Base-by-base conservation (phyloP, 1,140 invertebrate genomes). In the Scaptomyza pallida region DNA sequence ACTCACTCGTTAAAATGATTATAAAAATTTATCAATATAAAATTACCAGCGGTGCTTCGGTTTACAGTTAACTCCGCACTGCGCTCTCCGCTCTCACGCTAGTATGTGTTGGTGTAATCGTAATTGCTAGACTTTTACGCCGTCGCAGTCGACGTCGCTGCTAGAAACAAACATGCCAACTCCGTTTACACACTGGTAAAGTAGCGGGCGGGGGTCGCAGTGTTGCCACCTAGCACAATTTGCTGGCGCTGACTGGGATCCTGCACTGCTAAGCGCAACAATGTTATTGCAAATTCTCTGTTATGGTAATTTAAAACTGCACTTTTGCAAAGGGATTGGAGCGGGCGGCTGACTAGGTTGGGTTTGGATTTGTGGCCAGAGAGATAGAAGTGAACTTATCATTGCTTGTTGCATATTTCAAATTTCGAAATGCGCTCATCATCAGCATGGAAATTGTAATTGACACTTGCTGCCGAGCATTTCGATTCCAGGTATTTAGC, bases 21-120 rank as follows among this genome's bases (percentile, higher is more conserved):
- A 82, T 89, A 89, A 88, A 82, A 86, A 88, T 88, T 70, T 88
- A 89, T 88, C 82, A 88, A 88, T 88, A 89, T 88, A 88, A 75
- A 67, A 88, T 88, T 88, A 89, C 82, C 59, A 63, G 45, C 72
- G 65, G 35, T 68, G 57, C 61, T 62, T 88, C 75, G 57, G 69
- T 63, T 88, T 78, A 70, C 80, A 72, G 45, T 65, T 65, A 74
- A 74, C 57, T 73, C 71, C 71, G n/a, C n/a, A n/a, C n/a, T n/a
- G n/a, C n/a, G n/a, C n/a, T 37, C 33, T 35, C n/a, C n/a, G n/a
- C 21, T 26, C 26, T 30, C 26, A 61, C 59, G 52, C 69, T 77
- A 73, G n/a, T n/a, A n/a, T n/a, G n/a, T 73, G 71, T 72, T 73
- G 57, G 51, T 59, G 45, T 69, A 85, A 72, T 83, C 67, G 72